These are phyloP conservation scores for Candidula unifasciata DNA, from an alignment of 2,888 invertebrate species.

Conservation along the genomic window DNA sequence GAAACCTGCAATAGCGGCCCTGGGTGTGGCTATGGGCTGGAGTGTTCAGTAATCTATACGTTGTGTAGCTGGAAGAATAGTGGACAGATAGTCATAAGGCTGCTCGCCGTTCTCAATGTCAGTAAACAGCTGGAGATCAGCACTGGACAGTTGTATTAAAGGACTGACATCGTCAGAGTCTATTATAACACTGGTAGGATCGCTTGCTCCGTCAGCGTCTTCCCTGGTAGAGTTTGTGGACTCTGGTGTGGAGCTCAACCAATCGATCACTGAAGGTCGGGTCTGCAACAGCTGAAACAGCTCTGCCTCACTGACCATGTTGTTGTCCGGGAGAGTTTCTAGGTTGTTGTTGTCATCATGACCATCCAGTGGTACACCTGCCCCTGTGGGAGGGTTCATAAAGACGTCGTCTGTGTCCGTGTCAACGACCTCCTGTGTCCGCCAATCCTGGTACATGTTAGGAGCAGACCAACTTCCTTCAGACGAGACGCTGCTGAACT, in stretches of 20 bases:
- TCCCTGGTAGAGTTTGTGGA: neutral
- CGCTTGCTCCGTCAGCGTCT: neutral
- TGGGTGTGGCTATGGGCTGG: too few species aligned
- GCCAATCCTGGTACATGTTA: neutral
- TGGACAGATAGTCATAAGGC: neutral
- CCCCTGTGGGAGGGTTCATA: neutral
- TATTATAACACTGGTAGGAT: neutral
- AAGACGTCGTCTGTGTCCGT: slow-evolving; percentile 43
- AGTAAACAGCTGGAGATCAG: slow-evolving; percentile 26
- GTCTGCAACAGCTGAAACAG: neutral
- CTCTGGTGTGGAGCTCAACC: neutral
- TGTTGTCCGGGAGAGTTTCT: neutral
- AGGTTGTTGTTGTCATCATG: slow-evolving; percentile 37
- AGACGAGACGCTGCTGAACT: slow-evolving; percentile 36
- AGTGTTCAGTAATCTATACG: neutral
- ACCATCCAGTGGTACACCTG: neutral
- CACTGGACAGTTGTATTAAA: slow-evolving; percentile 45
- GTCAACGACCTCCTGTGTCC: slow-evolving; percentile 23
- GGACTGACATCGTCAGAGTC: slow-evolving; percentile 24
- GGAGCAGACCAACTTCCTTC: slow-evolving; percentile 4
- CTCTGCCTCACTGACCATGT: neutral
- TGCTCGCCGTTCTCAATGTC: neutral
- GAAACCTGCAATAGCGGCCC: too few species aligned
- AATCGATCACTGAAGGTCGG: neutral
- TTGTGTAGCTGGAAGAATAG: neutral